These are phyloP conservation scores for Caenorhabditis japonica DNA, from an alignment of 2,888 invertebrate genomes.

Conservation along the genomic window DNA sequence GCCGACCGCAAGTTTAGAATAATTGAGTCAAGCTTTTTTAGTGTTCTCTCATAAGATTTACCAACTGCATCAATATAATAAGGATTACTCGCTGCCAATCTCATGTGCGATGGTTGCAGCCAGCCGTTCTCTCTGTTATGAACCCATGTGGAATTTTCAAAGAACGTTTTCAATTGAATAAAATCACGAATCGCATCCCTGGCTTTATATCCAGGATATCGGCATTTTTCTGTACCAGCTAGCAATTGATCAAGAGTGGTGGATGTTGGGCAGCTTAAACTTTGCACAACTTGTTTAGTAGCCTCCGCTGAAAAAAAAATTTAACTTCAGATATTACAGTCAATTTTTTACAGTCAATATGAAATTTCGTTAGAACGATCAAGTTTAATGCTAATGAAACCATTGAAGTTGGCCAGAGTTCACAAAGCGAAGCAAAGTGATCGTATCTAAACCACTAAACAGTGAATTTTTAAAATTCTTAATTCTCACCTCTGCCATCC, in stretches of 20 bases:
- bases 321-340: neutral
- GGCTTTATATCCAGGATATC: slow-evolving; percentile 63
- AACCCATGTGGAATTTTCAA: slow-evolving; percentile 64
- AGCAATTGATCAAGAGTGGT: slow-evolving; percentile 58
- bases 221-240: slow-evolving; percentile 59
- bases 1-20: slow-evolving; percentile 34
- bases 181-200: slow-evolving; percentile 58
- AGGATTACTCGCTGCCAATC: slow-evolving; percentile 50
- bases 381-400: slow-evolving; percentile 61
- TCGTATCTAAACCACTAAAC: slow-evolving; percentile 63
- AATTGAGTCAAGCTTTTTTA: slow-evolving; percentile 53
- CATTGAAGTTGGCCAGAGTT: slow-evolving; percentile 66
- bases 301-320: slow-evolving; percentile 22
- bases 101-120: slow-evolving; percentile 57
- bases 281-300: slow-evolving; percentile 23
- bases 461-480: neutral
- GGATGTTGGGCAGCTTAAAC: slow-evolving; percentile 57
- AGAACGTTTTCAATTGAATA: slow-evolving; percentile 55
- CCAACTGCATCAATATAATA: slow-evolving; percentile 59
- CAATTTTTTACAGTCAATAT: slow-evolving; percentile 50
- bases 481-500: slow-evolving; percentile 64
- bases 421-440: slow-evolving; percentile 66
- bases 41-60: slow-evolving; percentile 49
- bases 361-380: slow-evolving; percentile 56
- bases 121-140: slow-evolving; percentile 64